A percentile compares a stretch with the other conserved stretches of the same genome.
These are phyloP conservation scores for Tyto alba DNA, from an alignment of 2,113 vertebrate species.

Conservation along the genomic window DNA sequence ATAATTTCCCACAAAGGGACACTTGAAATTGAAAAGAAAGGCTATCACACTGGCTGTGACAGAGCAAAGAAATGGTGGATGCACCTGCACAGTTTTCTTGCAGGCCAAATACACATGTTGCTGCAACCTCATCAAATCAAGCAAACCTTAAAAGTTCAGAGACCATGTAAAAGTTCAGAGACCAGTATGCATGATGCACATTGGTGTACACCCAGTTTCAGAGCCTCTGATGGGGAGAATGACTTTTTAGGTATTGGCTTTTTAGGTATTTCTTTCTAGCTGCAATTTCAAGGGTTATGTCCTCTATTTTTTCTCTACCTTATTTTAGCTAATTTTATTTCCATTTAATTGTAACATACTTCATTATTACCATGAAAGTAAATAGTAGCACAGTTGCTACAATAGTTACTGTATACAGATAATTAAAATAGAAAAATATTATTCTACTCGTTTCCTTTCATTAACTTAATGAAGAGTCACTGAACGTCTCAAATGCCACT, in stretches of 20 bases:
- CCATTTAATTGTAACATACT: not conserved
- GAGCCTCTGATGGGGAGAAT: not conserved
- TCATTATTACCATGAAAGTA: not conserved
- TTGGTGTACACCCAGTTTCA: not conserved
- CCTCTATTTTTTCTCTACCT: not conserved
- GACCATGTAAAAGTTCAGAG: not conserved
- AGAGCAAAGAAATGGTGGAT: not conserved
- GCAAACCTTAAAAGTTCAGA: not conserved
- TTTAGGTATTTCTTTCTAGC: not conserved
- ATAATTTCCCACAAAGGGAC: not conserved
- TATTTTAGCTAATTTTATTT: conserved; percentile 12
- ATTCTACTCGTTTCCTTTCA: not conserved
- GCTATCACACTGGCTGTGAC: accelerated
- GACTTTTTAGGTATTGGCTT: not conserved
- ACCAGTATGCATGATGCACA: not conserved
- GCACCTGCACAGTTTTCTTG: not conserved
- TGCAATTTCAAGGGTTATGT: conserved; percentile 9
- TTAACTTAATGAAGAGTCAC: conserved; percentile 20
- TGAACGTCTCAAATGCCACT: not conserved
- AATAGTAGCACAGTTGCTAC: not conserved
- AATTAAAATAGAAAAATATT: conserved; percentile 33
- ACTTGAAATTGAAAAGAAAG: not conserved
- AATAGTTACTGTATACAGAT: not conserved
- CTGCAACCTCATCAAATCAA: not conserved
- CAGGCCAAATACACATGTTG: not conserved